Conservation (phyloP, 2,113 vertebrate species). For the Elachura formosa region DNA sequence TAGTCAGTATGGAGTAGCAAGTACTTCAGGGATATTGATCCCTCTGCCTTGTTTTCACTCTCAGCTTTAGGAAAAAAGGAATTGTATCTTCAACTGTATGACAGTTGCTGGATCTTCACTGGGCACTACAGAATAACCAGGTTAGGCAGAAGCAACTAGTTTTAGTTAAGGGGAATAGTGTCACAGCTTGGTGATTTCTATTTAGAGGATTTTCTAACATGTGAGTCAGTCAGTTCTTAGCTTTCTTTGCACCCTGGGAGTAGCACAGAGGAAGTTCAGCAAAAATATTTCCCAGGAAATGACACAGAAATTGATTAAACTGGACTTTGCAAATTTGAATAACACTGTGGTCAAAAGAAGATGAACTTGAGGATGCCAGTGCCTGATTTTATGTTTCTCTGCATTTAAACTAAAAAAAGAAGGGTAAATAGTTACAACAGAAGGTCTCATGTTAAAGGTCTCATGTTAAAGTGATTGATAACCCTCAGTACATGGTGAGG, state of each 20-base stretch:
- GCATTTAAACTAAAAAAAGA: neutral
- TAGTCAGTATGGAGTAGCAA: neutral
- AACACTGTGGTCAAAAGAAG: neutral
- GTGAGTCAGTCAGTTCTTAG: neutral
- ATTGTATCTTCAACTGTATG: neutral
- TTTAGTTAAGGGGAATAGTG: neutral
- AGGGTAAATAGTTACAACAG: neutral
- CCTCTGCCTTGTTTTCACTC: neutral
- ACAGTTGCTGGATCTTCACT: neutral
- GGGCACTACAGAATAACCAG: neutral
- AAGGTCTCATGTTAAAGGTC: neutral
- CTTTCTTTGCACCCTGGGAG: neutral
- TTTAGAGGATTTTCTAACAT: neutral
- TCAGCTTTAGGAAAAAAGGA: neutral
- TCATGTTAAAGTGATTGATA: neutral
- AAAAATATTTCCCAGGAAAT: neutral
- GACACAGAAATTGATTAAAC: neutral
- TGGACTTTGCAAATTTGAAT: neutral
- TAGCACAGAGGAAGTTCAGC: neutral
- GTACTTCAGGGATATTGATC: neutral
- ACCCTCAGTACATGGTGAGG: neutral
- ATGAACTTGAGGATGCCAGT: neutral
- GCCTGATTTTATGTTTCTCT: neutral
- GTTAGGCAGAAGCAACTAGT: neutral
- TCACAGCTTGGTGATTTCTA: neutral